Evolutionary conservation across 53 echinoderm and acorn worm genomes (phyloP).

Genomic region (Crossaster papposus): DNA sequence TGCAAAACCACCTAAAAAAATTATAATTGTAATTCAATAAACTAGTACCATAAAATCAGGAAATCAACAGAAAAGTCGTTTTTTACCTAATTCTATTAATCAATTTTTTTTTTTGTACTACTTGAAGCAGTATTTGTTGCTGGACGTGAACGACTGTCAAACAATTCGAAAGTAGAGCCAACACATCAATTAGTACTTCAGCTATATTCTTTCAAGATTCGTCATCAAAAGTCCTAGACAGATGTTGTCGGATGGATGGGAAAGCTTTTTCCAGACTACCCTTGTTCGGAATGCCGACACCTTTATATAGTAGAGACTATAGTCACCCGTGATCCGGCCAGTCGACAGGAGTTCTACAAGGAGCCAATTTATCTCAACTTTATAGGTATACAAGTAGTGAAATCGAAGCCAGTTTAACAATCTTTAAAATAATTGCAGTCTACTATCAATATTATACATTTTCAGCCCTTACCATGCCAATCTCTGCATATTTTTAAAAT

Average conservation of each 20-base stretch:
- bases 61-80: no score
- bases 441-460: no score
- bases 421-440: not conserved
- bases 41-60: no score
- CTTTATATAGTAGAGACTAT: constrained; percentile 27
- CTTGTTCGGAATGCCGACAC: constrained; percentile 28
- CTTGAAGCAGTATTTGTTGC: constrained; percentile 45
- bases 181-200: constrained; percentile 45
- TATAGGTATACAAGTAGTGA: constrained; percentile 18
- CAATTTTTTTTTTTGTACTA: constrained; percentile 15
- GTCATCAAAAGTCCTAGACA: constrained; percentile 31
- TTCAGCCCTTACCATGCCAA: no score
- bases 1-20: not conserved
- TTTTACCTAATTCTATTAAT: not conserved
- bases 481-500: no score
- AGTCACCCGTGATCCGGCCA: constrained; percentile 14
- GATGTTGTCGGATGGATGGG: constrained; percentile 41
- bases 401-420: no score
- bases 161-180: constrained; percentile 25
- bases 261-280: constrained; percentile 50
- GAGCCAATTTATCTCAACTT: constrained; percentile 43
- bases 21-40: not conserved
- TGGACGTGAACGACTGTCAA: constrained; percentile 47
- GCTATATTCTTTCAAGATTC: constrained; percentile 24
- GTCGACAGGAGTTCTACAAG: constrained; percentile 38